These are phyloP conservation scores for Habroteleia sp. DNA, from an alignment of 2,888 invertebrate species.

Conservation along the genomic window DNA sequence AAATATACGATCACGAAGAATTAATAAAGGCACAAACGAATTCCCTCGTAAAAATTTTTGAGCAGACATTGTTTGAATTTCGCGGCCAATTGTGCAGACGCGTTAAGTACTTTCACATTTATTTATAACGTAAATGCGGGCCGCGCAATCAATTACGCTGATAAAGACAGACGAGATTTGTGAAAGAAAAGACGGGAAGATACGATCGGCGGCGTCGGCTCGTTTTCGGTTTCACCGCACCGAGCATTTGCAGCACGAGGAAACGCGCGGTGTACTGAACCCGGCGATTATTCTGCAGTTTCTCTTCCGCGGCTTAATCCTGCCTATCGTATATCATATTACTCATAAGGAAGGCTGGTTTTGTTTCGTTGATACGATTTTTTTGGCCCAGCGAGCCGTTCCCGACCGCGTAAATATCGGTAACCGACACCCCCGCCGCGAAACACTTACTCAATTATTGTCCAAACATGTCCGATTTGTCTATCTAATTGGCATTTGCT, in stretches of 20 bases:
- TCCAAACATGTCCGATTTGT: too few relatives aligned
- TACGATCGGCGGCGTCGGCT: slow-evolving; percentile 45
- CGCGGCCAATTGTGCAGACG: slow-evolving; percentile 14
- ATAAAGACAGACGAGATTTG: slow-evolving; percentile 34
- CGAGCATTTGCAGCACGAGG: slow-evolving; percentile 46
- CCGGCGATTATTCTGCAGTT: slow-evolving; percentile 55
- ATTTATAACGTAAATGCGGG: slow-evolving; percentile 24
- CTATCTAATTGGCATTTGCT: too few relatives aligned
- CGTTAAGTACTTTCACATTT: slow-evolving; percentile 36
- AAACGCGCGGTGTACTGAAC: slow-evolving; percentile 55
- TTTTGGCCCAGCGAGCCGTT: slow-evolving; percentile 36
- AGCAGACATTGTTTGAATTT: too few relatives aligned
- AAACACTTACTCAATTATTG: neutral
- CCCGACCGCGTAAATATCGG: slow-evolving; percentile 3
- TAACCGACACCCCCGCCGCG: slow-evolving; percentile 19
- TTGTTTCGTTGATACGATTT: slow-evolving; percentile 40
- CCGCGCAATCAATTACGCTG: slow-evolving; percentile 32
- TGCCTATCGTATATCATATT: slow-evolving; percentile 53
- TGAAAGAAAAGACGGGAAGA: slow-evolving; percentile 39
- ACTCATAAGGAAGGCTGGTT: slow-evolving; percentile 46
- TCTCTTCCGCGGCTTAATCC: slow-evolving; percentile 52
- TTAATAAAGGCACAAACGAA: too few relatives aligned
- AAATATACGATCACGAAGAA: too few relatives aligned
- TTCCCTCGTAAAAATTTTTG: too few relatives aligned
- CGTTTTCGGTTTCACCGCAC: slow-evolving; percentile 55